phyloP scores from a whole-genome alignment of 2,113 vertebrate genomes.

The Clarias batrachus region DNA sequence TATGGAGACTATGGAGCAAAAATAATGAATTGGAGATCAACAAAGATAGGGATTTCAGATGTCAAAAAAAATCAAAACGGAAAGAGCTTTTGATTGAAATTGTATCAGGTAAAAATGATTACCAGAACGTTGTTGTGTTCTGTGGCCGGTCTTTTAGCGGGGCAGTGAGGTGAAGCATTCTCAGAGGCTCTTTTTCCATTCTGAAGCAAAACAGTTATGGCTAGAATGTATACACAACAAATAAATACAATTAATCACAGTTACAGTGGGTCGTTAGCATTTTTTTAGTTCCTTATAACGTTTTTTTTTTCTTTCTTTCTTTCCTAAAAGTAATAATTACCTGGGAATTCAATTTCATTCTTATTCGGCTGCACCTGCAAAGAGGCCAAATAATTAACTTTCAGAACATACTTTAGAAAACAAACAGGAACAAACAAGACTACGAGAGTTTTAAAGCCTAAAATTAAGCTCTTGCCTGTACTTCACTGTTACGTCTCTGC shows the following conservation, averaged over 20 bases:
- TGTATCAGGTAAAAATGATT: background rate
- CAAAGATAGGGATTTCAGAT: too few species aligned
- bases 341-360: conserved; percentile 36
- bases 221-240: conserved; percentile 13
- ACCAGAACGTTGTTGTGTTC: conserved; percentile 36
- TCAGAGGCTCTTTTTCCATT: conserved; percentile 24
- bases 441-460: background rate
- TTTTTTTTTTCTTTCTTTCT: background rate
- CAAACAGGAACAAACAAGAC: background rate
- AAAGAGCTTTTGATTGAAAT: background rate
- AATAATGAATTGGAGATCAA: background rate
- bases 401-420: background rate
- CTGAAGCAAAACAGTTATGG: conserved; percentile 16
- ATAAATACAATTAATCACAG: background rate
- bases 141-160: background rate
- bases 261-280: background rate
- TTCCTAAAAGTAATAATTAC: conserved; percentile 21
- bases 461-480: background rate
- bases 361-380: conserved; percentile 21
- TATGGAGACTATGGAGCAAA: conserved; percentile 29
- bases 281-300: background rate
- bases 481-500: conserved; percentile 49
- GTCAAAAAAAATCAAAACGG: background rate
- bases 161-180: background rate
- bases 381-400: background rate